Evolutionary conservation across 2,797 vertebrate species (phyloP).

Genomic region (Sebastes oblongus): DNA sequence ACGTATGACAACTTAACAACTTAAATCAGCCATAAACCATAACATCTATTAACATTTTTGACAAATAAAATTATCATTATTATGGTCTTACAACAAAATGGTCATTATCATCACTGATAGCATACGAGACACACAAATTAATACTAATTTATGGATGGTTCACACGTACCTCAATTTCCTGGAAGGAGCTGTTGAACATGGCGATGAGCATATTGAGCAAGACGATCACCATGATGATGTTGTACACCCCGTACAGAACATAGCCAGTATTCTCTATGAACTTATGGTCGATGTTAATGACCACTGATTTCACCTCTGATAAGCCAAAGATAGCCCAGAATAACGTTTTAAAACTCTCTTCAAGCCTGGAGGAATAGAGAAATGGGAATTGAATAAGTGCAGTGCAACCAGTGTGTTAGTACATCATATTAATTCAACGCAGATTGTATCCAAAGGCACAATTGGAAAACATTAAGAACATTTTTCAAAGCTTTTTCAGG

Average conservation of each 20-base stretch:
- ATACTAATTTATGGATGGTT: not conserved
- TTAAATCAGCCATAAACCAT: not conserved
- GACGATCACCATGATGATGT: conserved; percentile 98
- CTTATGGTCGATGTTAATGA: conserved; percentile 94
- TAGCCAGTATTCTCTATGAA: conserved; percentile 91
- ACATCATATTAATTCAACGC: not conserved
- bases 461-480: not conserved
- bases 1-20: not conserved
- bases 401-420: not conserved
- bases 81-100: not conserved
- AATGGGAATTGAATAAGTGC: not conserved
- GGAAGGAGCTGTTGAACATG: conserved; percentile 99
- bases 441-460: not conserved
- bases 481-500: not conserved
- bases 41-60: not conserved
- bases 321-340: conserved; percentile 94
- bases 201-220: conserved; percentile 99
- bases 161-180: conserved; percentile 92
- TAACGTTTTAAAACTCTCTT: conserved; percentile 96
- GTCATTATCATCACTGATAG: not conserved
- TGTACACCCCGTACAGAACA: conserved; percentile 97
- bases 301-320: conserved; percentile 97
- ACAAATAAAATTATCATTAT: not conserved
- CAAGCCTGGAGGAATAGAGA: conserved; percentile 82
- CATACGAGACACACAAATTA: not conserved